phyloP scores from a whole-genome alignment of 2,113 vertebrate species.

The Ciconia boyciana region DNA sequence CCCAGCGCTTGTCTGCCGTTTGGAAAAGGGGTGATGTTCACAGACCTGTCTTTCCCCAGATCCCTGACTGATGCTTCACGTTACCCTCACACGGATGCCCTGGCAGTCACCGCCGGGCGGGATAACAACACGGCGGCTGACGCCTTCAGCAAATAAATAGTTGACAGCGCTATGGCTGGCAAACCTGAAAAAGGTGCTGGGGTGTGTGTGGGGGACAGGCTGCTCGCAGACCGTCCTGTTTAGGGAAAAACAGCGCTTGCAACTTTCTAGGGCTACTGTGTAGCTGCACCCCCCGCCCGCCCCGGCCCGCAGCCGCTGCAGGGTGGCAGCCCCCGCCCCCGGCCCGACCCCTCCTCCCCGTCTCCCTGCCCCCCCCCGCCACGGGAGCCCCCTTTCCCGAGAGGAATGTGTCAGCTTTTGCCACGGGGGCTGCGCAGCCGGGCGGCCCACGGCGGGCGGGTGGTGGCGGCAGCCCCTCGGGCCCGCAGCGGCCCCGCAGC shows the following conservation, averaged over 20 bases:
- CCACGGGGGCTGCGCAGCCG: not conserved
- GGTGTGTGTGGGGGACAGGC: no score
- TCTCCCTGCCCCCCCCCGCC: not conserved
- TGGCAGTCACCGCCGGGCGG: no score
- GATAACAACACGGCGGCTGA: not conserved
- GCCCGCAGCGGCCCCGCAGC: not conserved
- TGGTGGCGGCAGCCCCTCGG: not conserved
- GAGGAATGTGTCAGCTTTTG: not conserved
- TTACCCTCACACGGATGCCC: not conserved
- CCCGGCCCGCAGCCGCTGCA: not conserved
- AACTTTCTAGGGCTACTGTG: not conserved
- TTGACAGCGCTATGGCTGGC: not conserved
- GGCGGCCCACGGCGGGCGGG: not conserved
- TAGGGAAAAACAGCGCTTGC: not conserved
- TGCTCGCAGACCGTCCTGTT: not conserved
- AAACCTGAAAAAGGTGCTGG: not conserved
- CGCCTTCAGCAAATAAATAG: not conserved
- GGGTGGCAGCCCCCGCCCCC: not conserved
- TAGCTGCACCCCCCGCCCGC: not conserved
- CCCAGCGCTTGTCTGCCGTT: not conserved
- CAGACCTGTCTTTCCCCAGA: not conserved
- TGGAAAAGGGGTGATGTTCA: not conserved
- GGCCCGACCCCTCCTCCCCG: not conserved
- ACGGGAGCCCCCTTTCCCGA: not conserved
- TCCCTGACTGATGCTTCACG: not conserved